A percentile compares a stretch with the other conserved stretches of the same genome.
Evolutionary conservation across 2,113 vertebrate genomes (phyloP).

Genomic region (Hyla sarda): DNA sequence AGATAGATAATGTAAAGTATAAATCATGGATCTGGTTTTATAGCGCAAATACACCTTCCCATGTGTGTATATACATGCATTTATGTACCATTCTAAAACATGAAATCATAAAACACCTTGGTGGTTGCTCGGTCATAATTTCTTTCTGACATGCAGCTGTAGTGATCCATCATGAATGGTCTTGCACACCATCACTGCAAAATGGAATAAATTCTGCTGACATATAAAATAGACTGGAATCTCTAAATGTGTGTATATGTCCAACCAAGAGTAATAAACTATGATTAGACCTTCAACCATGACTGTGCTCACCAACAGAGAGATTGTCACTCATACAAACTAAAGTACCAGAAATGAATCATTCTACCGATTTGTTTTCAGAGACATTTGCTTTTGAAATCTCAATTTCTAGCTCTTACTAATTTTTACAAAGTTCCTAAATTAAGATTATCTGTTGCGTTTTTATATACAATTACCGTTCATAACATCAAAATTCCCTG

Average conservation of each 20-base stretch:
- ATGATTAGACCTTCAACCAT: slow-evolving; percentile 21
- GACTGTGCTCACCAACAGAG: slow-evolving; percentile 7
- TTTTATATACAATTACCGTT: too few species aligned
- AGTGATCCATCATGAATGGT: slow-evolving; percentile 19
- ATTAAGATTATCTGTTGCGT: too few species aligned
- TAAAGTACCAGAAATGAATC: background rate
- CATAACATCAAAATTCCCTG: too few species aligned
- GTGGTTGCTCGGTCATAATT: background rate
- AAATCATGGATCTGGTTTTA: background rate
- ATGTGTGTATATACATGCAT: background rate
- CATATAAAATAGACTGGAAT: slow-evolving; percentile 35
- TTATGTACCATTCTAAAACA: background rate
- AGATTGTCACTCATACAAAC: background rate
- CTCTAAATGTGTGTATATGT: slow-evolving; percentile 12
- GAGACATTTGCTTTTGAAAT: background rate
- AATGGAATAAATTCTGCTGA: slow-evolving; percentile 22
- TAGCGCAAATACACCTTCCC: background rate
- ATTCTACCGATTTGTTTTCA: background rate
- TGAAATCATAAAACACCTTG: background rate
- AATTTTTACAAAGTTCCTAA: too few species aligned
- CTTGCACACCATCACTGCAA: background rate
- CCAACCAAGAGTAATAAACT: slow-evolving; percentile 27
- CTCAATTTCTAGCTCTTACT: background rate
- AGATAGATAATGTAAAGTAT: too few species aligned
- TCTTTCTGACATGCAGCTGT: background rate